phyloP scores from a whole-genome alignment of 2,888 invertebrate genomes.

The Cryptocheilus praepositus region DNA sequence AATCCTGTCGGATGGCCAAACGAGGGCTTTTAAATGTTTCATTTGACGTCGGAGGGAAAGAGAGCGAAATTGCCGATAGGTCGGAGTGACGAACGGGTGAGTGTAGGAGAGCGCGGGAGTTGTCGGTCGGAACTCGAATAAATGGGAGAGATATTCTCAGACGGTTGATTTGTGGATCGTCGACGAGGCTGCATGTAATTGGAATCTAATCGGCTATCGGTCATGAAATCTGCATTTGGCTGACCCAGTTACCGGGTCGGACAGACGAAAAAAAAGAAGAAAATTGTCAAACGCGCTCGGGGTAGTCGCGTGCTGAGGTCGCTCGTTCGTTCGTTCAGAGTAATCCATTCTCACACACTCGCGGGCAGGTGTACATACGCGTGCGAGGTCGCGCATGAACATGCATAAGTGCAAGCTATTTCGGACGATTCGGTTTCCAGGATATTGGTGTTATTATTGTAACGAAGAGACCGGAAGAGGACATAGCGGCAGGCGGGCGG shows the following conservation, averaged over 20 bases:
- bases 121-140: background rate
- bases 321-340: too few relatives aligned
- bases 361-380: background rate
- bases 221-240: too few relatives aligned
- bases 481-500: background rate
- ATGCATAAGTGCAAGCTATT: background rate
- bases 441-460: slow-evolving; percentile 41
- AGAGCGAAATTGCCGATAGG: too few relatives aligned
- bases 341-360: background rate
- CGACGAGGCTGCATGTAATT: slow-evolving; percentile 13
- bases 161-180: background rate
- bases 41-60: too few relatives aligned
- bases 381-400: background rate
- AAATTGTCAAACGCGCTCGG: too few relatives aligned
- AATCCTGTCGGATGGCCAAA: too few relatives aligned
- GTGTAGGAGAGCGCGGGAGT: too few relatives aligned
- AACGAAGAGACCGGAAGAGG: slow-evolving; percentile 35
- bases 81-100: too few relatives aligned
- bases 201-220: slow-evolving; percentile 16
- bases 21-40: too few relatives aligned
- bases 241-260: too few relatives aligned
- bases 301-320: too few relatives aligned
- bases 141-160: slow-evolving; percentile 16
- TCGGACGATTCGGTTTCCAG: slow-evolving; percentile 27
- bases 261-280: too few relatives aligned